phyloP scores from a whole-genome alignment of 2,797 vertebrate genomes.

The Mus minutoides region DNA sequence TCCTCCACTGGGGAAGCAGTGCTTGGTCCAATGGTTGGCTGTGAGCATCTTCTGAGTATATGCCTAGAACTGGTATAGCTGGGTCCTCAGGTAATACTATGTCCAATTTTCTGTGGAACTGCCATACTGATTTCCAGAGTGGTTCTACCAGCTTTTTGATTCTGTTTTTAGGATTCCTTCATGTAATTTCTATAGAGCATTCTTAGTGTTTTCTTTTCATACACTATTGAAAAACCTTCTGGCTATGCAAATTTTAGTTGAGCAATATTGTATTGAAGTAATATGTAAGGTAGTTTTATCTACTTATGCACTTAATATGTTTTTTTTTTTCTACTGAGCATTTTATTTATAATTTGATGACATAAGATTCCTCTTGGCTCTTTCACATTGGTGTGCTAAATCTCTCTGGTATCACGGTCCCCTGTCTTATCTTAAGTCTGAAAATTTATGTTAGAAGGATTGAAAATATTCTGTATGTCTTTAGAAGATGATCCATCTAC shows the following conservation, averaged over 20 bases:
- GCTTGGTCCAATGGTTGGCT: too few relatives aligned
- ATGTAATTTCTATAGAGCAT: not conserved
- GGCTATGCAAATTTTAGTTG: not conserved
- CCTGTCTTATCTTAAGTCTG: not conserved
- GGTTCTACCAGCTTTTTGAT: not conserved
- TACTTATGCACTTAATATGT: not conserved
- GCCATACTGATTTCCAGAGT: too few relatives aligned
- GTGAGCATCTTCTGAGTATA: too few relatives aligned
- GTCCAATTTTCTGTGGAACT: too few relatives aligned
- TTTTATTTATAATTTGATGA: not conserved
- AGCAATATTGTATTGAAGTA: not conserved
- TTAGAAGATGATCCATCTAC: too few relatives aligned
- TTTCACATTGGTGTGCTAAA: not conserved
- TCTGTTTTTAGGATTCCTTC: not conserved
- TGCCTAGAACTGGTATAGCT: too few relatives aligned
- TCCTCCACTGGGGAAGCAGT: too few relatives aligned
- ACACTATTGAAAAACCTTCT: not conserved
- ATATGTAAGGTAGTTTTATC: not conserved
- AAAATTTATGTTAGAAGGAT: not conserved
- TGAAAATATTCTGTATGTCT: not conserved
- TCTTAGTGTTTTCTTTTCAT: not conserved
- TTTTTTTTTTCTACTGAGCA: not conserved
- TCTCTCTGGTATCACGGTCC: not conserved
- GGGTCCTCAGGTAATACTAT: too few relatives aligned
- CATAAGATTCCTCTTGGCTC: accelerated